Percentiles rank a stretch among this genome's conserved stretches.
Conservation (phyloP, 2,113 vertebrate species). For the Tapirus terrestris region DNA sequence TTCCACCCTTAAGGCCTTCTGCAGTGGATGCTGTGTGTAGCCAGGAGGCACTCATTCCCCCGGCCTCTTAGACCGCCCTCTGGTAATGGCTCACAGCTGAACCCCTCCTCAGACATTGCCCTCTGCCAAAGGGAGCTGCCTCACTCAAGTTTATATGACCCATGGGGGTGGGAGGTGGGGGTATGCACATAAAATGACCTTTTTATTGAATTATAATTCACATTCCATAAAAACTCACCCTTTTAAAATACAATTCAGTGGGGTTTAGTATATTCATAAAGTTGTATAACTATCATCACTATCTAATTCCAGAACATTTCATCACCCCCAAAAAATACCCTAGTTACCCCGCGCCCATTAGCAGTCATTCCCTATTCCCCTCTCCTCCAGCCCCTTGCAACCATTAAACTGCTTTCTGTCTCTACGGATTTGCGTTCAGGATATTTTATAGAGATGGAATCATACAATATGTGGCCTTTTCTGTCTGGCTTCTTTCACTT, state of each 20-base stretch:
- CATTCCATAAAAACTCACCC: background rate
- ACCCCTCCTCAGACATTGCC: background rate
- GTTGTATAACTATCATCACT: background rate
- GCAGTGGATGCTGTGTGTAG: background rate
- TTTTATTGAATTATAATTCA: background rate
- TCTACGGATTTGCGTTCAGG: background rate
- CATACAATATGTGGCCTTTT: background rate
- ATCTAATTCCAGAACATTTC: background rate
- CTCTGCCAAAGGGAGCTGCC: background rate
- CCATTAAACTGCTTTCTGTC: background rate
- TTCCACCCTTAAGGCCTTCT: background rate
- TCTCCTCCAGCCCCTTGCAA: background rate
- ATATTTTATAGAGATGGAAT: background rate
- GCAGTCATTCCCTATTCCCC: background rate
- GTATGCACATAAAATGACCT: background rate
- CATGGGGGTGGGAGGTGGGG: fast-evolving
- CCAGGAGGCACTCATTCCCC: fast-evolving
- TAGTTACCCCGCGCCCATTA: background rate
- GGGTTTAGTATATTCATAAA: background rate
- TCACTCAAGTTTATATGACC: background rate
- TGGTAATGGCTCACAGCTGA: background rate
- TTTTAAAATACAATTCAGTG: background rate
- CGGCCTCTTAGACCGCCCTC: background rate
- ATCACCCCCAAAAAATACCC: background rate
- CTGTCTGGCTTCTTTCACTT: background rate